Base-by-base conservation (phyloP, 2,888 invertebrate species). In the Lordiphosa fenestrarum region DNA sequence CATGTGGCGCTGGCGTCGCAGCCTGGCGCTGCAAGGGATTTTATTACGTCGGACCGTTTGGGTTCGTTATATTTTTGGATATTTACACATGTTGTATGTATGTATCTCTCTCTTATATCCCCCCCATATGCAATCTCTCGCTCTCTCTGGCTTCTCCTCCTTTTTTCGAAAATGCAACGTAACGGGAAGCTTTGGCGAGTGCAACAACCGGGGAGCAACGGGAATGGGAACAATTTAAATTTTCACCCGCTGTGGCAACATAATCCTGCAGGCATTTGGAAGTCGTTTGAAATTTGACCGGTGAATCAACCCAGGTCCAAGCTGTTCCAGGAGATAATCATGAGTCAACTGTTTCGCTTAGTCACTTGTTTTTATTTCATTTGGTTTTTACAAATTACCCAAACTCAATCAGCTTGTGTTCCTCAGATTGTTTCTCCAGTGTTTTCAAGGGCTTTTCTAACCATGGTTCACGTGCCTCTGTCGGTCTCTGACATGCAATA, bases 21-120 rank as follows among this genome's bases (percentile, higher is more conserved):
- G 84, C 76, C 69, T 81, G 73, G 71, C 71, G 73, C 73, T 73
- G 77, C 73, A 84, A 78, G 77, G 77, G 77, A 78, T 84, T 78
- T 78, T 81, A 84, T 78, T 78, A 78, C 77, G 84, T 84, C 69
- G 62, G 52, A 52, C 21, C 40, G 40, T 57, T 57, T 74, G 66
- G 75, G 64, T 75, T 75, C 76, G 76, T 83, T 77, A 81, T 78
- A 78, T 84, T 78, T 78, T 78, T 78, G 77, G 77, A 78, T 66
- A 73, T 81, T 66, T 76, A 51, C 61, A 61, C 53, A 58, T 59
- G 13, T 55, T 61, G 42, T 55, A 48, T 52, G 42, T 49, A 46
- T 50, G 40, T 57, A 56, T 60, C 37, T 52, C 23, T 65, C 37
- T 53, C 44, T 44, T 44, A 33, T 44, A 33, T 44, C 44, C 44